Evolutionary conservation across 2,113 vertebrate genomes (phyloP).

Genomic region (Gavia stellata): DNA sequence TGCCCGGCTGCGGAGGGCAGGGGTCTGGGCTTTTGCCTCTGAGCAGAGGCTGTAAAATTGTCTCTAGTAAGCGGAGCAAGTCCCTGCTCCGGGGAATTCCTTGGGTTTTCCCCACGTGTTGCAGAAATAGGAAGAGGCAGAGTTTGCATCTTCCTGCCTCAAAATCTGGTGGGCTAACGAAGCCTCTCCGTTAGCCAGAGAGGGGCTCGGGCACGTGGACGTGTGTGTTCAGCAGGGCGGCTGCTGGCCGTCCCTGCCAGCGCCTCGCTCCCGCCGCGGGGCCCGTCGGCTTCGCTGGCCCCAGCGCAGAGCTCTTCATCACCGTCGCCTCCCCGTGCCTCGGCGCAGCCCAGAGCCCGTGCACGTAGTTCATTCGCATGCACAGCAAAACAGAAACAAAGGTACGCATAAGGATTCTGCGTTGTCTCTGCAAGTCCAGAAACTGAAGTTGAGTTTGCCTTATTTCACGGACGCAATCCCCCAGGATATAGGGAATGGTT

Average conservation of each 20-base stretch:
- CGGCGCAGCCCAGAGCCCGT: neutral
- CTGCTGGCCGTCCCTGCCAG: neutral
- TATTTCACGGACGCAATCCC: constrained; percentile 33
- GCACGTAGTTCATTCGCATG: fast-evolving
- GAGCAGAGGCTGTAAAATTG: neutral
- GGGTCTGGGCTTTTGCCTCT: neutral
- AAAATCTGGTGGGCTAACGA: fast-evolving
- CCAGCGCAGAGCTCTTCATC: fast-evolving
- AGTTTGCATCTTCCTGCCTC: no score
- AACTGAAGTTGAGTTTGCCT: neutral
- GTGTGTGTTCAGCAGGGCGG: neutral
- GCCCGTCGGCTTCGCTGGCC: neutral
- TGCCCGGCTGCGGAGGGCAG: no score
- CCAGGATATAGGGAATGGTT: constrained; percentile 55
- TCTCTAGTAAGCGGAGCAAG: neutral
- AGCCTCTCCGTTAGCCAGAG: neutral
- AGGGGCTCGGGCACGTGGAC: fast-evolving
- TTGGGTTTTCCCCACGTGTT: neutral
- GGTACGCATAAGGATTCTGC: neutral
- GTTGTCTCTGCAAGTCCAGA: neutral
- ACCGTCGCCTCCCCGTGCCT: fast-evolving
- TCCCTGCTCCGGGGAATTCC: fast-evolving
- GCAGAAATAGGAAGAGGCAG: neutral
- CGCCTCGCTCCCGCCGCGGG: neutral
- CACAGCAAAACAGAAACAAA: neutral